Conservation (phyloP, 2,888 invertebrate species). For the Nymphalis urticae region DNA sequence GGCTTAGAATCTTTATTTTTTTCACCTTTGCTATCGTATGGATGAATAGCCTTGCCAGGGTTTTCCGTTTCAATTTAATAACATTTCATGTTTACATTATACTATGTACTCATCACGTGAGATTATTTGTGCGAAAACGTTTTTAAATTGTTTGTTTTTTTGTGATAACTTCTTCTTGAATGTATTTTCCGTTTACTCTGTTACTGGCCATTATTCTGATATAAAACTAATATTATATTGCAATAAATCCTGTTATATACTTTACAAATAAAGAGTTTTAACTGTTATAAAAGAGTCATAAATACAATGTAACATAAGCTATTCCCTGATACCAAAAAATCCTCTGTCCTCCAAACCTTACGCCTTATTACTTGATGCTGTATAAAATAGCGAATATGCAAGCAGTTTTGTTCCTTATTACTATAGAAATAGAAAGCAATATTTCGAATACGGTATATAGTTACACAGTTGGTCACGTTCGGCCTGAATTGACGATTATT, state of each 20-base stretch:
- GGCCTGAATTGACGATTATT: slow-evolving; percentile 64
- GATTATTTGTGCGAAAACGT: slow-evolving; percentile 2
- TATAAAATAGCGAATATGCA: background rate
- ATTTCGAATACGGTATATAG: background rate
- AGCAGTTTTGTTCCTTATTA: slow-evolving; percentile 2
- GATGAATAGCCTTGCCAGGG: background rate
- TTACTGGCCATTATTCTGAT: too few relatives aligned
- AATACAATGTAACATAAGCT: background rate
- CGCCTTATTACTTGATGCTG: background rate
- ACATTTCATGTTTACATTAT: background rate
- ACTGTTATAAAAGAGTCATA: background rate
- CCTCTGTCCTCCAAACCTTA: background rate
- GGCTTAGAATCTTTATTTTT: background rate
- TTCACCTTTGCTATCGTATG: background rate
- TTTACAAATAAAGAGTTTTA: background rate
- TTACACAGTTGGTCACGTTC: slow-evolving; percentile 21
- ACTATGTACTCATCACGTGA: slow-evolving; percentile 8
- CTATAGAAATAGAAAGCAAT: background rate
- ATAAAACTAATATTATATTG: too few relatives aligned
- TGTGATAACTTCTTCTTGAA: too few relatives aligned
- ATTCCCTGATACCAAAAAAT: background rate
- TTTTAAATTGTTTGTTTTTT: background rate
- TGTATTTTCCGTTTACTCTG: too few relatives aligned
- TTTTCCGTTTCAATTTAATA: background rate
- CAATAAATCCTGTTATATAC: background rate